Evolutionary conservation across 2,888 invertebrate genomes (phyloP).

Genomic region (Drosophila kuntzei): DNA sequence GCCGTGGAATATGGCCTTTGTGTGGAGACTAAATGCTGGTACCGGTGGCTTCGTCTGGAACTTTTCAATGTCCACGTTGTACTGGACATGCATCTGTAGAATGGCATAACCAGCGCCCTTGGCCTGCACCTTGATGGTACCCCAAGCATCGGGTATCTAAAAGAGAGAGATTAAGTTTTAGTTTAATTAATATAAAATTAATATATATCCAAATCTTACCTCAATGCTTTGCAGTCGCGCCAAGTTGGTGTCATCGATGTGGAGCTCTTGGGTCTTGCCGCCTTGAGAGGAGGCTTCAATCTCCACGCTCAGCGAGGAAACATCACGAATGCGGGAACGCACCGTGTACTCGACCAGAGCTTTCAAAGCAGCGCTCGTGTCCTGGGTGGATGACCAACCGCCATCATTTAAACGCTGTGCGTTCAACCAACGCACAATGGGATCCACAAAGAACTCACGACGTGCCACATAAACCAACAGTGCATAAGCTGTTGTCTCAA

Average conservation of each 20-base stretch:
- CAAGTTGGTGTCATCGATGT: conserved; percentile 91
- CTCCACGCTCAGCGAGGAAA: conserved; percentile 91
- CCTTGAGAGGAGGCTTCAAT: conserved; percentile 94
- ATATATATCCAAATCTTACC: no score
- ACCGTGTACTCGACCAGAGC: conserved; percentile 96
- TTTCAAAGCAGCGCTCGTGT: conserved; percentile 94
- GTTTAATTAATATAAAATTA: no score
- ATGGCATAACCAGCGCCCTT: conserved; percentile 97
- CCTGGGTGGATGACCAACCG: conserved; percentile 95
- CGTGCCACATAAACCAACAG: conserved; percentile 94
- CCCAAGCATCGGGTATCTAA: conserved; percentile 96
- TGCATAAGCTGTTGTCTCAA: conserved; percentile 97
- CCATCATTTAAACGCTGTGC: conserved; percentile 94
- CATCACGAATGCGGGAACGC: conserved; percentile 93
- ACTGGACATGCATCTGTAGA: conserved; percentile 96
- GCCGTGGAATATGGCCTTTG: conserved; percentile 92
- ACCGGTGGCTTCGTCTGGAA: conserved; percentile 95
- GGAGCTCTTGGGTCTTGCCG: conserved; percentile 88
- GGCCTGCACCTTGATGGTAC: conserved; percentile 96
- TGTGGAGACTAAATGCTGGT: conserved; percentile 91
- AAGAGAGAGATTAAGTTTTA: not conserved
- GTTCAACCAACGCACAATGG: conserved; percentile 96
- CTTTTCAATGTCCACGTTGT: conserved; percentile 93
- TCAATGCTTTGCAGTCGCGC: conserved; percentile 92
- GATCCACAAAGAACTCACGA: conserved; percentile 92